phyloP scores from a whole-genome alignment of 2,113 vertebrate genomes.

The Mungos mungo region DNA sequence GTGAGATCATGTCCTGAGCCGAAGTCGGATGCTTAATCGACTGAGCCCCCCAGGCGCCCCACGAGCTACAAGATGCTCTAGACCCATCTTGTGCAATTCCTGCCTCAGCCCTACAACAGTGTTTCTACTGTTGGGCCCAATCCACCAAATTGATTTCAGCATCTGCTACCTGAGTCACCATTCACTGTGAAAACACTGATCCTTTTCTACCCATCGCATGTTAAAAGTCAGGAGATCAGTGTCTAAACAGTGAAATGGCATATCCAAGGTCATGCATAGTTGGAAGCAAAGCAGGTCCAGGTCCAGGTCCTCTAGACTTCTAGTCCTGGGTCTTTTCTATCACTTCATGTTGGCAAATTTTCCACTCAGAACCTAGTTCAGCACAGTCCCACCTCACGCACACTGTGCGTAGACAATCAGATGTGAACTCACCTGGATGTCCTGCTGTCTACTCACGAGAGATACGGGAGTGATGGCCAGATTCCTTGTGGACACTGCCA shows the following conservation, averaged over 20 bases:
- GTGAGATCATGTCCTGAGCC: too few species aligned
- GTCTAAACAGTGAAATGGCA: not conserved
- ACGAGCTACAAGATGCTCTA: not conserved
- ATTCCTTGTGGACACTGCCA: not conserved
- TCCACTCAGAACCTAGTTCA: not conserved
- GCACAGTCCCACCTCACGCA: not conserved
- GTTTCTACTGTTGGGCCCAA: not conserved
- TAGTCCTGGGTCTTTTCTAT: not conserved
- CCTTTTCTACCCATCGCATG: not conserved
- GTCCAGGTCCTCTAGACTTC: not conserved
- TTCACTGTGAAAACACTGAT: not conserved
- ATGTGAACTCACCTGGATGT: not conserved
- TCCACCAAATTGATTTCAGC: not conserved
- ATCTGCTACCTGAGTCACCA: not conserved
- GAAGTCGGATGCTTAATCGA: too few species aligned
- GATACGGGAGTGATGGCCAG: not conserved
- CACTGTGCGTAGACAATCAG: not conserved
- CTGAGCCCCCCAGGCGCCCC: too few species aligned
- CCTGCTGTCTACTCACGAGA: not conserved
- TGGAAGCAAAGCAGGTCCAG: not conserved
- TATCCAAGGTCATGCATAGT: not conserved
- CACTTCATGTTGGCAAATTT: not conserved
- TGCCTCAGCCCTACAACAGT: not conserved
- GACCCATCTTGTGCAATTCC: not conserved
- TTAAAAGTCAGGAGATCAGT: not conserved